A percentile compares a stretch with the other conserved stretches of the same genome.
phyloP scores from a whole-genome alignment of 2,888 invertebrate genomes.

The Stratiomys singularior region DNA sequence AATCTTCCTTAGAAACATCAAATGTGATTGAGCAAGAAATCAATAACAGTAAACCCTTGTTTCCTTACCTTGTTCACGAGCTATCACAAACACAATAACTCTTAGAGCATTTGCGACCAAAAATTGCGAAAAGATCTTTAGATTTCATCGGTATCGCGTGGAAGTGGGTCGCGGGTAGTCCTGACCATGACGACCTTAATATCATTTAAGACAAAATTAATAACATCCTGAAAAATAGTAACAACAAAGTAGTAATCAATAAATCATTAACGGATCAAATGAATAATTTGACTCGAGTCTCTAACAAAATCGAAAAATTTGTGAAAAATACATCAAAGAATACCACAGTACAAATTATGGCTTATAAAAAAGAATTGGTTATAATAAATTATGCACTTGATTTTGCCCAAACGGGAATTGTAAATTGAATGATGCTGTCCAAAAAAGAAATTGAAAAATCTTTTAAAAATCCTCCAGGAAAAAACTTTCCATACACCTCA shows the following conservation, averaged over 20 bases:
- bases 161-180: conserved; percentile 4
- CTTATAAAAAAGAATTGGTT: neutral
- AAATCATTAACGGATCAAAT: conserved; percentile 34
- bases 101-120: neutral
- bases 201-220: conserved; percentile 14
- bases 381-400: conserved; percentile 30
- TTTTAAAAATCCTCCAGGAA: conserved; percentile 47
- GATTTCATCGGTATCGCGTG: neutral
- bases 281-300: neutral
- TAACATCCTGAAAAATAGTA: conserved; percentile 1
- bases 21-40: neutral
- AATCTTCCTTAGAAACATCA: neutral
- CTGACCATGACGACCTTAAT: neutral
- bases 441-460: conserved; percentile 48
- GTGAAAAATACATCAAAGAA: conserved; percentile 37
- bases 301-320: conserved; percentile 4
- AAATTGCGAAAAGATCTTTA: conserved; percentile 2
- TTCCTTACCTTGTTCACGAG: neutral
- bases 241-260: conserved; percentile 9
- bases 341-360: conserved; percentile 19
- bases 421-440: conserved; percentile 49
- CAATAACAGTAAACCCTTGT: conserved; percentile 42
- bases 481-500: conserved; percentile 50
- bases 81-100: neutral
- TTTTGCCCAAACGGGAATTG: neutral